phyloP scores from a whole-genome alignment of 2,888 invertebrate species.

The Phalera bucephala region DNA sequence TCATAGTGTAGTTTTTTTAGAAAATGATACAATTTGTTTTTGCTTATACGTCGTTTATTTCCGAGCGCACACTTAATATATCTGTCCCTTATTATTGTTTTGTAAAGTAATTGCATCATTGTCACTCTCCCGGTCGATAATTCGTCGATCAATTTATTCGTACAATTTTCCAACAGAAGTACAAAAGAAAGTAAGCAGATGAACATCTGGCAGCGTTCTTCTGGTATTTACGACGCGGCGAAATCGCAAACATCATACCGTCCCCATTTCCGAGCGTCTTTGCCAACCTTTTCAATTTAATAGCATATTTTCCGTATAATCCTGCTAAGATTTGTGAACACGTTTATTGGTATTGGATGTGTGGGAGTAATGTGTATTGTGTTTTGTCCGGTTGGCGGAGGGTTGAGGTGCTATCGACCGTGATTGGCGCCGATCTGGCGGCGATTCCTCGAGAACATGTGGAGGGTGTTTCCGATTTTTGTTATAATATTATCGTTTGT shows the following conservation, averaged over 20 bases:
- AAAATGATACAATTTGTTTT: too few relatives aligned
- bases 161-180: too few relatives aligned
- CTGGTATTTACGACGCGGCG: conserved; percentile 12
- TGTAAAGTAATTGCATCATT: too few relatives aligned
- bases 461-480: conserved; percentile 20
- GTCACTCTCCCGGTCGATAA: too few relatives aligned
- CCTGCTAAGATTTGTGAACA: conserved; percentile 2
- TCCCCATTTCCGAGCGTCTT: background rate
- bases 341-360: background rate
- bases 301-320: conserved; percentile 19
- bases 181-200: conserved; percentile 27
- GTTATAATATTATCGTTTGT: too few relatives aligned
- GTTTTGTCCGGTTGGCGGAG: conserved; percentile 26
- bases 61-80: too few relatives aligned
- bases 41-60: too few relatives aligned
- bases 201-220: conserved; percentile 29
- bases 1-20: too few relatives aligned
- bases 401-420: conserved; percentile 53
- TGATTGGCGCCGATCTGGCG: conserved; percentile 49
- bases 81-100: too few relatives aligned
- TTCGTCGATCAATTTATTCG: too few relatives aligned
- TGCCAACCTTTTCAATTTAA: conserved; percentile 13
- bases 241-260: conserved; percentile 14
- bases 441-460: conserved; percentile 31
- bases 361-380: conserved; percentile 1